Conservation (phyloP, 2,888 invertebrate genomes). For the Chrysolina haemoptera region DNA sequence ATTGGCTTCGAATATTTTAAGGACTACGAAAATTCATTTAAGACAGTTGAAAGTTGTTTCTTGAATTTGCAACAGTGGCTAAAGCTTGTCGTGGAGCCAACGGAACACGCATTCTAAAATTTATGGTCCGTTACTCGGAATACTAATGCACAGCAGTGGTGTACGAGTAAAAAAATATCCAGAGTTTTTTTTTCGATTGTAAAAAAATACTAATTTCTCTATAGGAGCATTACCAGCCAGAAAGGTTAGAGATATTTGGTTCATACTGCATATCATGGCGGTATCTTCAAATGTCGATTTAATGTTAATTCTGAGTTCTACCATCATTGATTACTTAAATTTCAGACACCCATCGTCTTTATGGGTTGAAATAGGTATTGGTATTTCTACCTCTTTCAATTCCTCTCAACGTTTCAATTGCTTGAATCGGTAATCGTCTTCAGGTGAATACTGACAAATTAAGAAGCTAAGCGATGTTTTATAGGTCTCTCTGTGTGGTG, state of each 20-base stretch:
- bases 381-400: no score
- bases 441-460: no score
- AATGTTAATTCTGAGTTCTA: background rate
- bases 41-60: slow-evolving; percentile 48
- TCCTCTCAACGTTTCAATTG: no score
- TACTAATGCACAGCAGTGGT: slow-evolving; percentile 41
- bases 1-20: slow-evolving; percentile 43
- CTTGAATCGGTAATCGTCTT: no score
- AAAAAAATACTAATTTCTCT: background rate
- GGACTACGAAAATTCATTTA: slow-evolving; percentile 47
- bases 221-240: no score
- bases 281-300: background rate
- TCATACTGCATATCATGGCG: no score
- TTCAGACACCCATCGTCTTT: no score
- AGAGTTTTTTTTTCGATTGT: background rate
- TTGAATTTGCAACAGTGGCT: slow-evolving; percentile 51
- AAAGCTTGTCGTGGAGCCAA: slow-evolving; percentile 50
- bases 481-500: no score
- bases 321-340: background rate
- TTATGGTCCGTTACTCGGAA: slow-evolving; percentile 43
- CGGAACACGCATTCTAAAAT: slow-evolving; percentile 50
- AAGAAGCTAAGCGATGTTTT: no score
- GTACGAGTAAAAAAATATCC: background rate
- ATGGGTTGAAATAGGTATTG: no score
- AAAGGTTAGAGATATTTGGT: no score